Evolutionary conservation across 35 echinoderm and acorn worm genomes (phyloP), one percentile per base, ranked within the genome.

Genomic region (Ophioderma brevispina): DNA sequence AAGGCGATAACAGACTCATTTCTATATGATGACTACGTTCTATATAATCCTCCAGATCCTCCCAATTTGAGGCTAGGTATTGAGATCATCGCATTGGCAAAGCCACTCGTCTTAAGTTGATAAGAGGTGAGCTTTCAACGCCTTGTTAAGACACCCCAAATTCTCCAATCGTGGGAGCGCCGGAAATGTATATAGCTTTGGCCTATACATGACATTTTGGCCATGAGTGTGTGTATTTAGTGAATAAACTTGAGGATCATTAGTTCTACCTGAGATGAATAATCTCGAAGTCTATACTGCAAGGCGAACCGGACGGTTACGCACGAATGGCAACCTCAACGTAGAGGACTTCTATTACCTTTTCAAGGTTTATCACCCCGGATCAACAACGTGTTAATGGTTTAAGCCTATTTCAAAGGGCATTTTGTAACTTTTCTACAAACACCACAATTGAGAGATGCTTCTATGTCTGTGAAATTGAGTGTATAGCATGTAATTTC

Each of bases 211-310:
- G 59, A 70, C 59, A 70, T 70, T 70, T 70, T 25, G 59, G 59
- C 59, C 59, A 8, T 70, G 59, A 30, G n/a, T 70, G 2, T 70
- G 59, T 30, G 59, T 70, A 70, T 70, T 70, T 70, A 70, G 59
- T 70, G 59, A 70, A 70, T 70, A 70, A 70, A 70, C 59, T 70
- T 70, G 59, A 4, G 59, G 10, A 70, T 70, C 59, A 70, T 70
- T 70, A 70, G 59, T 70, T 70, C 59, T 13, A 70, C 59, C 2
- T 70, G 59, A 70, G n/a, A 70, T 8, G 1, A 70, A 70, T 1
- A 52, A 52, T 21, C 46, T 52, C 46, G 41, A 46, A 46, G 17
- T 17, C 41, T 46, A 8, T 46, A 17, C 41, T 17, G 41, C 17
- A 8, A 46, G 41, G 4, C 17, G n/a, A 8, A 4, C 41, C 17